Base-by-base conservation (phyloP, 1,140 invertebrate genomes). In the Belonocnema kinseyi region DNA sequence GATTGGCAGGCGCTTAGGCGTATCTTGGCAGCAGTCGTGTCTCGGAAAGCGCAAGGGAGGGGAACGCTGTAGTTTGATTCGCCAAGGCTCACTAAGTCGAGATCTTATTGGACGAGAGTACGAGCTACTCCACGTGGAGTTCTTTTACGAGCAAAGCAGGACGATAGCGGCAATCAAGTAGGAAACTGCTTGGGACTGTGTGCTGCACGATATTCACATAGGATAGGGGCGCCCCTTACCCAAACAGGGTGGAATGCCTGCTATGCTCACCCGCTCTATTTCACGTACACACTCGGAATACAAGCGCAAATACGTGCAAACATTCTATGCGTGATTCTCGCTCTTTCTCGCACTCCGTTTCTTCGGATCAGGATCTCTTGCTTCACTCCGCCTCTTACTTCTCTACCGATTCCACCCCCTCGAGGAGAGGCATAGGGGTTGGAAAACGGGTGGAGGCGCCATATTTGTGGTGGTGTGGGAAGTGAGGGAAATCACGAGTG, bases 81-180 rank as follows among this genome's bases (percentile, higher is more conserved):
- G 88, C 73, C 17, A 85, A 89, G 87, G 83, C 73, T 66, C 50
- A 75, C 3, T 7, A 19, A n/a, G 50, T 6, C 21, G 8, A 3
- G 10, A n/a, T 19, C 2, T 54, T 71, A 84, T 90, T 90, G 85
- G 90, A 58, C 75, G 81, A 87, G 82, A 73, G 56, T 14, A 5
- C n/a, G 14, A 33, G 46, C 0, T 33, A 71, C 75, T 90, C 90
- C 90, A 88, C 88, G 88, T 79, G 90, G 90, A 91, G 70, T 88
- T 81, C 80, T 81, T 86, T 87, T 86, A 82, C 86, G 84, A 82
- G 85, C 85, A 80, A 80, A 82, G 14, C 81, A 83, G 88, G 86
- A 88, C 90, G 90, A 91, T 91, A 91, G 89, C 89, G 89, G 90
- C 90, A 91, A 91, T 91, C 90, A 91, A 91, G 89, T 91, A 91